A percentile compares a stretch with the other conserved stretches of the same genome.
Conservation (phyloP, 2,113 vertebrate genomes). For the Gobio gobio region DNA sequence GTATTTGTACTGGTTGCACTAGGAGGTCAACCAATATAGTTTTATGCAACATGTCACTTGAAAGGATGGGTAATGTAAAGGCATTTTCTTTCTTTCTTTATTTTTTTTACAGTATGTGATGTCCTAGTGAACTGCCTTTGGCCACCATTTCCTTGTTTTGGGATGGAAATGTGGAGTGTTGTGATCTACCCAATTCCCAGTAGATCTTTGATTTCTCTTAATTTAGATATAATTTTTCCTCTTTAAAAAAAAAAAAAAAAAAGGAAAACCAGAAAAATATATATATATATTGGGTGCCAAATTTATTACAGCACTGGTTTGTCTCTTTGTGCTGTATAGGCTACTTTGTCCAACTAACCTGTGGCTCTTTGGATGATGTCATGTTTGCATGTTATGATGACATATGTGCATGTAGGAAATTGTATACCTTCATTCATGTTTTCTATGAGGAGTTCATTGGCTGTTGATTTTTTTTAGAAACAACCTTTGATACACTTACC, state of each 20-base stretch:
- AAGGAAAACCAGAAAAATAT: constrained; percentile 24
- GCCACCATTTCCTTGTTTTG: constrained; percentile 43
- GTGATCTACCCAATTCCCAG: constrained; percentile 10
- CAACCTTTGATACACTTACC: constrained; percentile 80
- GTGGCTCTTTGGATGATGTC: constrained; percentile 81
- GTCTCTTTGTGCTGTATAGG: constrained; percentile 74
- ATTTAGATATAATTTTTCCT: constrained; percentile 61
- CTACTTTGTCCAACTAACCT: constrained; percentile 77
- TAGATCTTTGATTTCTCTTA: constrained; percentile 38
- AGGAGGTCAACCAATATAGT: neutral
- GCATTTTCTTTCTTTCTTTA: neutral
- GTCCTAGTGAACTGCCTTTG: constrained; percentile 33
- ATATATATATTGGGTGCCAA: constrained; percentile 76
- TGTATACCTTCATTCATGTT: constrained; percentile 77
- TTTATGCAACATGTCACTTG: neutral
- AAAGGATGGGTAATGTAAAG: constrained; percentile 42
- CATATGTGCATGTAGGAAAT: constrained; percentile 88
- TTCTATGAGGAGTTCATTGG: constrained; percentile 87
- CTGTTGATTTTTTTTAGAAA: constrained; percentile 80
- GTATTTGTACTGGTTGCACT: constrained; percentile 25
- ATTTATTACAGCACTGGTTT: constrained; percentile 75
- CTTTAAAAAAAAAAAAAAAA: constrained; percentile 43
- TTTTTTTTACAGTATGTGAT: constrained; percentile 7
- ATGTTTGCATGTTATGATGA: constrained; percentile 92
- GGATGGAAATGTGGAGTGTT: constrained; percentile 44